phyloP scores from a whole-genome alignment of 1,140 invertebrate species.

The Hycleus phaleratus region DNA sequence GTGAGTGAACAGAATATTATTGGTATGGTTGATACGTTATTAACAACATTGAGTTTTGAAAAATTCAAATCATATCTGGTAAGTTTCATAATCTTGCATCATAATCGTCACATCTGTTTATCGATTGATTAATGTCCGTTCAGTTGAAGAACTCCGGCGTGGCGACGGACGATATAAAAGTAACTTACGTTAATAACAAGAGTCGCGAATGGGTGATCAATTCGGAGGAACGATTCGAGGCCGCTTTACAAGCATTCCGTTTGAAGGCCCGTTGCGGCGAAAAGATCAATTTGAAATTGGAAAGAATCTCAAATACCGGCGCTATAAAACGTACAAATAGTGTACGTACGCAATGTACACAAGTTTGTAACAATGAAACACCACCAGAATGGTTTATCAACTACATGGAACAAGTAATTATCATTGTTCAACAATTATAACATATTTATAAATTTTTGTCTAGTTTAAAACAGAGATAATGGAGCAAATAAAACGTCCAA shows the following conservation, averaged over 20 bases:
- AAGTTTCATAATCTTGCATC: conserved; percentile 6
- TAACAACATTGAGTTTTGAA: conserved; percentile 37
- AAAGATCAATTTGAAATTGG: conserved; percentile 32
- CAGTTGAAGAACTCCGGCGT: conserved; percentile 38
- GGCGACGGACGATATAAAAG: conserved; percentile 32
- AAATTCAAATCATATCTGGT: conserved; percentile 42
- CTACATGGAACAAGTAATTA: conserved; percentile 33
- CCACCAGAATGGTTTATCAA: conserved; percentile 38
- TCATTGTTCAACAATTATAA: too few relatives aligned
- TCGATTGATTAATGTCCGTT: neutral
- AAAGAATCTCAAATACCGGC: conserved; percentile 20
- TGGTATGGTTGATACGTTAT: conserved; percentile 37
- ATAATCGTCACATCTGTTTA: neutral
- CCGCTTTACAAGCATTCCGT: conserved; percentile 34
- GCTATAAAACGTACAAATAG: conserved; percentile 22
- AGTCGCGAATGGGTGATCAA: conserved; percentile 35
- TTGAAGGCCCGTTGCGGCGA: conserved; percentile 31
- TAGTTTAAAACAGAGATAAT: conserved; percentile 21
- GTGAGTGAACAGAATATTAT: conserved; percentile 30
- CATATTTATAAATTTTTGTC: neutral
- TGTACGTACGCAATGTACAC: conserved; percentile 25
- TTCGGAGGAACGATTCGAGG: conserved; percentile 33
- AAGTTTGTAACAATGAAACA: conserved; percentile 13
- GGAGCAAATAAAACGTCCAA: conserved; percentile 2
- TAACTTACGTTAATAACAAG: conserved; percentile 31